phyloP scores from a whole-genome alignment of 1,140 invertebrate genomes.

The Cephus cinctus region DNA sequence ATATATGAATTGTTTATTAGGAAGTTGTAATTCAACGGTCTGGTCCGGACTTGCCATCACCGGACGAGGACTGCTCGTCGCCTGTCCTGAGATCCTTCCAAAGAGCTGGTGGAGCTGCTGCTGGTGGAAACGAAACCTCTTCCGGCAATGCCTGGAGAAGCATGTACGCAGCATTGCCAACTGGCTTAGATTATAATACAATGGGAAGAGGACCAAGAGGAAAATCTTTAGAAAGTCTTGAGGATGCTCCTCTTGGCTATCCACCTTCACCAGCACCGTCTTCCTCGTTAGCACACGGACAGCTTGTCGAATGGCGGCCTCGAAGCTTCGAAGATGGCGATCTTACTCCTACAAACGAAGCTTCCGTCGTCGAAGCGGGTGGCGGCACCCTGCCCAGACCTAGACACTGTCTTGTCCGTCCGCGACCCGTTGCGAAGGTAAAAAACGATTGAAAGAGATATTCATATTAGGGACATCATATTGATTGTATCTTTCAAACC shows the following conservation, averaged over 20 bases:
- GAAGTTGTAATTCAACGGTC: constrained; percentile 52
- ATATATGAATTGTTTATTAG: too few species aligned
- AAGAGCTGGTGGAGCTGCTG: constrained; percentile 29
- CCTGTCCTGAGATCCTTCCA: constrained; percentile 53
- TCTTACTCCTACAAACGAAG: constrained; percentile 84
- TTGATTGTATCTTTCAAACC: constrained; percentile 42
- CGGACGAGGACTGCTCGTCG: constrained; percentile 53
- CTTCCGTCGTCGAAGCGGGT: constrained; percentile 58
- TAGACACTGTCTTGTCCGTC: constrained; percentile 72
- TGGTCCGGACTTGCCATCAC: constrained; percentile 49
- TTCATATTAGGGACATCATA: too few species aligned
- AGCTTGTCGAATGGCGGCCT: constrained; percentile 64
- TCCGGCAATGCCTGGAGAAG: constrained; percentile 42
- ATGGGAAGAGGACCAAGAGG: constrained; percentile 55
- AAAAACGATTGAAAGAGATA: too few species aligned
- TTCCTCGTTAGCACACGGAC: constrained; percentile 25
- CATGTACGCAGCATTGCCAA: constrained; percentile 49
- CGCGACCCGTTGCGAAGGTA: constrained; percentile 84
- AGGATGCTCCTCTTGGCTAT: constrained; percentile 56
- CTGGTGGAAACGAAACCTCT: constrained; percentile 23
- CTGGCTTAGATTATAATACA: constrained; percentile 32
- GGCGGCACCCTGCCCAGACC: constrained; percentile 85
- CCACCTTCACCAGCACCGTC: constrained; percentile 49
- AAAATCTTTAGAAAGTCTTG: constrained; percentile 81
- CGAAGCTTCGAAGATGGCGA: constrained; percentile 87